Base-by-base conservation (phyloP, 2,797 vertebrate genomes). In the Limosa lapponica region DNA sequence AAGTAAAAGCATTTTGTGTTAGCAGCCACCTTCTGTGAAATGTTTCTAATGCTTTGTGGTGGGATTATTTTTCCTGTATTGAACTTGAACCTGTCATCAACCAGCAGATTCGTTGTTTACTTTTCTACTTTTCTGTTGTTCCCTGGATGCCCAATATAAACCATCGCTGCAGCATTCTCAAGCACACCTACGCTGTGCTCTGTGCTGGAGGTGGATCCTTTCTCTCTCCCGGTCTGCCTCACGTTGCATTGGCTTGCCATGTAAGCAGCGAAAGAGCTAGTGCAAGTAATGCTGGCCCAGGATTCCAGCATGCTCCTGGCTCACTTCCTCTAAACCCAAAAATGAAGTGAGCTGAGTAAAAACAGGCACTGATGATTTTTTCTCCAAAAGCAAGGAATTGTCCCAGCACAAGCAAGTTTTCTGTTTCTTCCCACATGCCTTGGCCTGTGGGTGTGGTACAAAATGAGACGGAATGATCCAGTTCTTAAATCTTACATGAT, bases 11-110 rank as follows among this genome's bases (percentile, higher is more conserved):
- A 46, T 84, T 37, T 83, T 89, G 57, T 2, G 0, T 82, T 82
- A 82, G 57, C 44, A 94, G 36, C 16, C 0, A 1, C 87, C 59
- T 79, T 73, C 52, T 55, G 55, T 80, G 44, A 91, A 85, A 61
- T 36, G 39, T 77, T 91, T 90, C 74, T 80, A 85, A 73, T 71
- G 44, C 89, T 91, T 82, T 78, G 32, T 89, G 92, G 77, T 44
- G 48, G 51, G 30, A 82, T 96, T 85, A 67, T 77, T 94, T 90
- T 70, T n/a, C 44, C 39, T 48, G 34, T 80, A 80, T 80, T 77
- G 44, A 89, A n/a, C 44, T 75, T 41, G 41, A 87, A 64, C 22
- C 32, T 91, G 85, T 61, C 72, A 91, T 61, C 72, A 78, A 11
- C 9, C 52, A 83, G 61, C 49, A 83, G 75, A 69, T 89, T 80